Conservation (phyloP, 2,888 invertebrate species). For the Leptogaster cylindrica region DNA sequence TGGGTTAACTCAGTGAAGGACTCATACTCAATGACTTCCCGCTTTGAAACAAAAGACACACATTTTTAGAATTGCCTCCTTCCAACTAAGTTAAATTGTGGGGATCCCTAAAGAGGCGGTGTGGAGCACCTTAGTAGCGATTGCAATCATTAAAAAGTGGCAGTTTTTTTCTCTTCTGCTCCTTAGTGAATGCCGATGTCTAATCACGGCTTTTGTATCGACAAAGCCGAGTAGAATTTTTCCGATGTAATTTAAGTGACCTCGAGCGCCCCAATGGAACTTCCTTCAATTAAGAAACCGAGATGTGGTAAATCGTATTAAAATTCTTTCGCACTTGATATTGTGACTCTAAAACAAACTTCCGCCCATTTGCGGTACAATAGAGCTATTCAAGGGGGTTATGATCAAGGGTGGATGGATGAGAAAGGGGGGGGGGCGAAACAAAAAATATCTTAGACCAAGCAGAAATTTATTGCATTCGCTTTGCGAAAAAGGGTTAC, state of each 20-base stretch:
- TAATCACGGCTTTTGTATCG: background rate
- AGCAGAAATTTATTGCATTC: constrained; percentile 29
- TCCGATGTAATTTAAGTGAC: constrained; percentile 28
- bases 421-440: too few relatives aligned
- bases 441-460: too few relatives aligned
- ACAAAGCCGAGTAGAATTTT: constrained; percentile 15
- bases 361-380: constrained; percentile 44
- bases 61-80: background rate
- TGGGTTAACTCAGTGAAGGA: too few relatives aligned
- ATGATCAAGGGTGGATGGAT: too few relatives aligned
- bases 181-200: background rate
- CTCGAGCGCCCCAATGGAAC: constrained; percentile 21
- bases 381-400: constrained; percentile 25
- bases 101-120: too few relatives aligned
- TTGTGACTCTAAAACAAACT: constrained; percentile 44
- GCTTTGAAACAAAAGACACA: background rate
- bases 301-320: constrained; percentile 3
- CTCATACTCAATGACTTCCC: too few relatives aligned
- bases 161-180: background rate
- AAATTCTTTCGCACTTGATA: constrained; percentile 39
- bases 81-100: background rate
- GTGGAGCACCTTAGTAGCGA: background rate
- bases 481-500: constrained; percentile 29
- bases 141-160: background rate
- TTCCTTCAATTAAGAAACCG: constrained; percentile 26